phyloP scores from a whole-genome alignment of 2,888 invertebrate genomes.

The Agonopterix subpropinquella region DNA sequence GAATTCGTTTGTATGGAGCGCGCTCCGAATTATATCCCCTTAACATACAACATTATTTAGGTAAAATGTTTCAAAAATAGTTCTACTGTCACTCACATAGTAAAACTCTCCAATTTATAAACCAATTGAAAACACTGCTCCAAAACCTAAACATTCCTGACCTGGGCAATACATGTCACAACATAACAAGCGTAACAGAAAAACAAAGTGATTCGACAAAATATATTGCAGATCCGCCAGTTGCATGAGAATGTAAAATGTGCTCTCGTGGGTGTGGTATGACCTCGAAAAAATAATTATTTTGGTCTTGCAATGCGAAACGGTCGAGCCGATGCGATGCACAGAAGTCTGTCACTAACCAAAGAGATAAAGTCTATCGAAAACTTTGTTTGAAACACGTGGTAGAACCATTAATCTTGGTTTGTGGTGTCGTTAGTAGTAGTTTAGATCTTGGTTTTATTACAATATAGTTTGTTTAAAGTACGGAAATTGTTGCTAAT shows the following conservation, averaged over 20 bases:
- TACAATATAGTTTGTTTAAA: too few relatives aligned
- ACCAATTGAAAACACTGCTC: neutral
- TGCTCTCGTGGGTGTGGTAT: constrained; percentile 47
- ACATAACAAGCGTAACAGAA: constrained; percentile 1
- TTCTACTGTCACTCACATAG: too few relatives aligned
- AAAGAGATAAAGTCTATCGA: neutral
- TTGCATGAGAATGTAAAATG: constrained; percentile 48
- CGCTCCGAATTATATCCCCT: too few relatives aligned
- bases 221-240: constrained; percentile 15
- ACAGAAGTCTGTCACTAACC: constrained; percentile 9
- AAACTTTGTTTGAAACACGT: too few relatives aligned
- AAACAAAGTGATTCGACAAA: constrained; percentile 22
- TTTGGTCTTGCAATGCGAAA: constrained; percentile 40
- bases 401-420: too few relatives aligned
- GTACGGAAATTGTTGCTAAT: too few relatives aligned
- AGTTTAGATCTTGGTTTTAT: too few relatives aligned
- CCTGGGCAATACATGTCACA: neutral
- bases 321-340: constrained; percentile 11
- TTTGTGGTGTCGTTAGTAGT: too few relatives aligned
- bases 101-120: neutral
- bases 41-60: too few relatives aligned
- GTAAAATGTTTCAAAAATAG: too few relatives aligned
- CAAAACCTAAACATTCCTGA: neutral
- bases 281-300: constrained; percentile 63
- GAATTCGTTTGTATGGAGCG: too few relatives aligned